These are phyloP conservation scores for Eudorcas thomsonii DNA, from an alignment of 2,113 vertebrate genomes.

Conservation along the genomic window DNA sequence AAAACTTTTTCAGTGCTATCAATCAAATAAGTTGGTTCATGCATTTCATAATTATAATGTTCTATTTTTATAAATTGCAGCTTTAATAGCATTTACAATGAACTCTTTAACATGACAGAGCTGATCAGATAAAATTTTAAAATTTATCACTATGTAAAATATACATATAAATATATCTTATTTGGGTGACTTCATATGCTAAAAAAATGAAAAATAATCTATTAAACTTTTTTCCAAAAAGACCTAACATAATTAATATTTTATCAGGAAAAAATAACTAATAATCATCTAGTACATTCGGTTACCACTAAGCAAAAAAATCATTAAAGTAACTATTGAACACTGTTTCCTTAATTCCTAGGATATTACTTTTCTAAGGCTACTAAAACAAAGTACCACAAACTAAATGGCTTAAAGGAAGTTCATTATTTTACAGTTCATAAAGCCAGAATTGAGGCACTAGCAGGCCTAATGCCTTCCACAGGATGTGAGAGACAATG, in stretches of 20 bases:
- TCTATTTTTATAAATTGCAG: slow-evolving; percentile 33
- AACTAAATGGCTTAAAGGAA: not conserved
- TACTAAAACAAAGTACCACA: not conserved
- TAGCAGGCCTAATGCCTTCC: not conserved
- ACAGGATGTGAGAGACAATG: not conserved
- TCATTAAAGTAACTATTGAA: not conserved
- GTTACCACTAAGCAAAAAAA: not conserved
- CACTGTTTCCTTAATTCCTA: not conserved
- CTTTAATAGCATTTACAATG: slow-evolving; percentile 67
- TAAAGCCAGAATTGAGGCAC: not conserved
- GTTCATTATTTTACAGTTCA: not conserved
- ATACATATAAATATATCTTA: not conserved
- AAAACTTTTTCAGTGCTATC: slow-evolving; percentile 41
- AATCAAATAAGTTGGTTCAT: slow-evolving; percentile 46
- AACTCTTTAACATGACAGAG: slow-evolving; percentile 61
- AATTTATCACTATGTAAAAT: slow-evolving; percentile 36
- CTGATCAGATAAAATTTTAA: slow-evolving; percentile 44
- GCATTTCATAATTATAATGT: slow-evolving; percentile 63
- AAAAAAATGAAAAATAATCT: not conserved
- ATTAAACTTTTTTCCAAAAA: not conserved
- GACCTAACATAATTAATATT: not conserved
- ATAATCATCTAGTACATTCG: not conserved
- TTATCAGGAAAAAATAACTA: not conserved
- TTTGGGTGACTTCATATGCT: not conserved
- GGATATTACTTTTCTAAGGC: not conserved